phyloP scores from a whole-genome alignment of 2,113 vertebrate genomes.

The Bucco capensis region DNA sequence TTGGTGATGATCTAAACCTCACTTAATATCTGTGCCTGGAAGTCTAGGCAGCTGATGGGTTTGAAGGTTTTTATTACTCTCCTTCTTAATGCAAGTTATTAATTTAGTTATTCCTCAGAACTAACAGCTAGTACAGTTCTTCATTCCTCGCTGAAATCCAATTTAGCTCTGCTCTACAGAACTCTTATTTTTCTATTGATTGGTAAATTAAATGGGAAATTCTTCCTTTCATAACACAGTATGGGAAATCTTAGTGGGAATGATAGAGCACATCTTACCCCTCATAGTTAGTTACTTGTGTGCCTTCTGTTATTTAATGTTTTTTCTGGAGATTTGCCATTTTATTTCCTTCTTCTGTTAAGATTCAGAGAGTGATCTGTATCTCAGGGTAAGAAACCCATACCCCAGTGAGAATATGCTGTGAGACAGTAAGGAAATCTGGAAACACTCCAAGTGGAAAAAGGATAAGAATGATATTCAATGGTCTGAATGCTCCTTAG shows the following conservation, averaged over 20 bases:
- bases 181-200: background rate
- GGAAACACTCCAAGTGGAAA: background rate
- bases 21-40: background rate
- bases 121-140: background rate
- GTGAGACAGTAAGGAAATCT: background rate
- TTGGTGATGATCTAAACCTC: background rate
- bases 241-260: background rate
- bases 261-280: background rate
- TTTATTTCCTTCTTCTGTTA: background rate
- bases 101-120: background rate
- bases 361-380: background rate
- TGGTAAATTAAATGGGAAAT: background rate
- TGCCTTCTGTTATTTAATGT: background rate
- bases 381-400: background rate
- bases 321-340: background rate
- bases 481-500: background rate
- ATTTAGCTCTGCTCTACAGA: background rate
- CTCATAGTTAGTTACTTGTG: background rate
- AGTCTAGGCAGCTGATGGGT: background rate
- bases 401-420: background rate
- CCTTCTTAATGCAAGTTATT: background rate
- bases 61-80: background rate
- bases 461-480: background rate
- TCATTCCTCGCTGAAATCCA: background rate
- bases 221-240: background rate